Percentiles rank a stretch among this genome's conserved stretches.
phyloP scores from a whole-genome alignment of 2,797 vertebrate species.

The Pelodytes ibericus region DNA sequence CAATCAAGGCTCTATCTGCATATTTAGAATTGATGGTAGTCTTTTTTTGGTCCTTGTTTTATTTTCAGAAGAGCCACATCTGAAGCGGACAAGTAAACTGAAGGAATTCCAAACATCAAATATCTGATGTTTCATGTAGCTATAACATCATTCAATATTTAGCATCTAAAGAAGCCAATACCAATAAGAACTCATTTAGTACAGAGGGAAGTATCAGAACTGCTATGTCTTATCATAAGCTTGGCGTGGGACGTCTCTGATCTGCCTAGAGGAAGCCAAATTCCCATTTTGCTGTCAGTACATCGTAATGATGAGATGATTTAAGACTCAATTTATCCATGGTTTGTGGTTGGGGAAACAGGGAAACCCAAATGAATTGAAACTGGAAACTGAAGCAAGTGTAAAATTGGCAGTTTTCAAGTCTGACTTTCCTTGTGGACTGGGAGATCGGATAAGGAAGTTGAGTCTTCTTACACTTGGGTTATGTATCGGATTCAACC shows the following conservation, averaged over 20 bases:
- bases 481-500: not conserved
- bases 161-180: not conserved
- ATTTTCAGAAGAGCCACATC: too few species aligned
- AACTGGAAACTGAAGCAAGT: conserved; percentile 40
- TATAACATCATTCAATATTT: too few species aligned
- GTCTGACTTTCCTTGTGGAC: not conserved
- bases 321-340: conserved; percentile 49
- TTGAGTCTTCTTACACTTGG: not conserved
- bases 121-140: too few species aligned
- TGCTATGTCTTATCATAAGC: conserved; percentile 17
- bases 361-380: conserved; percentile 45
- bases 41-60: too few species aligned
- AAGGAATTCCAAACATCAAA: too few species aligned
- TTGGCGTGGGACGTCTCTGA: conserved; percentile 15
- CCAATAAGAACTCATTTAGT: not conserved
- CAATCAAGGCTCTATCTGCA: too few species aligned
- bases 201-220: not conserved
- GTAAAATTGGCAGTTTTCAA: conserved; percentile 14
- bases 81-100: too few species aligned
- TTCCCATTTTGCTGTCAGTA: conserved; percentile 50
- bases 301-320: conserved; percentile 47
- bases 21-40: too few species aligned
- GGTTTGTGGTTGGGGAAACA: conserved; percentile 47
- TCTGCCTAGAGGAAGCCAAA: conserved; percentile 29
- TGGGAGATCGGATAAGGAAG: not conserved